These are phyloP conservation scores for Megalops atlanticus DNA, from an alignment of 2,113 vertebrate genomes.

Conservation along the genomic window DNA sequence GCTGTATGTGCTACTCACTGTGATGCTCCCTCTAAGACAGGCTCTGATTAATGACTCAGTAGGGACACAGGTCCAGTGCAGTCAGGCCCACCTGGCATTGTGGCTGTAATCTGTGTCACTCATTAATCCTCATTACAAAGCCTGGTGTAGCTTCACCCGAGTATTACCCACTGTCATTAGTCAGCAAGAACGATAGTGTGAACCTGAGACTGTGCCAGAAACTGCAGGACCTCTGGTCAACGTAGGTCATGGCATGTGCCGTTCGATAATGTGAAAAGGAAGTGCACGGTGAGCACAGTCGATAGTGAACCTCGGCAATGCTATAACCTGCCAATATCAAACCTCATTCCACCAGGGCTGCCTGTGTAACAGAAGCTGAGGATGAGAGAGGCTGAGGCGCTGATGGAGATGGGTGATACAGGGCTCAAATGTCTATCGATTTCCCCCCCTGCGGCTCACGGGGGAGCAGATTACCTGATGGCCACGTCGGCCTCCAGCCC, in stretches of 20 bases:
- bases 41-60: not conserved
- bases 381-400: not conserved
- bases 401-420: not conserved
- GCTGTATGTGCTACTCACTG: not conserved
- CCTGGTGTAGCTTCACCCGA: not conserved
- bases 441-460: not conserved
- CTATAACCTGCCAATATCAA: too few species aligned
- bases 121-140: not conserved
- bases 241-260: too few species aligned
- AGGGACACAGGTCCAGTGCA: not conserved
- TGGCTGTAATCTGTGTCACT: not conserved
- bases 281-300: too few species aligned
- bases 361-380: not conserved
- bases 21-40: not conserved
- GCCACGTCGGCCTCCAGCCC: slow-evolving; percentile 86
- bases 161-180: not conserved
- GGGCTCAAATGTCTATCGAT: not conserved
- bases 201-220: too few species aligned
- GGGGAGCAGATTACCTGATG: slow-evolving; percentile 73
- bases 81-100: not conserved
- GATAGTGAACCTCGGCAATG: too few species aligned
- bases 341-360: not conserved
- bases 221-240: too few species aligned
- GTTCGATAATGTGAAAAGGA: too few species aligned
- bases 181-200: too few species aligned